Evolutionary conservation across 2,797 vertebrate species (phyloP).

Genomic region (Danio tinwini): DNA sequence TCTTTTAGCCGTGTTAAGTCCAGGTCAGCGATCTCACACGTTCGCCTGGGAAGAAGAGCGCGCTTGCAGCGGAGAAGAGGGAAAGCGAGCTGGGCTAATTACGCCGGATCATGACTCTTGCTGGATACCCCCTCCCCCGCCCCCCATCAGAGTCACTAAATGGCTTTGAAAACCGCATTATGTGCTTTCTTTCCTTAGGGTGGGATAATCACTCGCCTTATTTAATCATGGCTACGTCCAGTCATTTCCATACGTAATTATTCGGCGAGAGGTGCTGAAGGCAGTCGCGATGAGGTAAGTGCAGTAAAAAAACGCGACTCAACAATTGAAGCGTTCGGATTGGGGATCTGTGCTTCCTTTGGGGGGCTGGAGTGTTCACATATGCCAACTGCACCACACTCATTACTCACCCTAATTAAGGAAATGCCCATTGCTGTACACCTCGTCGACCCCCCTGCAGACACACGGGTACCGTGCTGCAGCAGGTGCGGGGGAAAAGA

Average conservation of each 20-base stretch:
- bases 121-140: slow-evolving; percentile 62
- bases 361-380: slow-evolving; percentile 67
- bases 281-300: slow-evolving; percentile 73
- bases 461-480: slow-evolving; percentile 25
- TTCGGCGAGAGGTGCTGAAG: slow-evolving; percentile 68
- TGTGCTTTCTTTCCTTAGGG: slow-evolving; percentile 76
- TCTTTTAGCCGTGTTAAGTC: slow-evolving; percentile 76
- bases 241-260: slow-evolving; percentile 82
- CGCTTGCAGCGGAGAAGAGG: slow-evolving; percentile 59
- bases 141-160: slow-evolving; percentile 62
- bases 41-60: slow-evolving; percentile 61
- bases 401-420: slow-evolving; percentile 82
- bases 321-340: slow-evolving; percentile 74
- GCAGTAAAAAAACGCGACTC: slow-evolving; percentile 74
- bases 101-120: slow-evolving; percentile 79
- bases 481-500: slow-evolving; percentile 3
- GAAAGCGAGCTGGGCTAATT: slow-evolving; percentile 71
- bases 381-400: slow-evolving; percentile 74
- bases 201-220: slow-evolving; percentile 77
- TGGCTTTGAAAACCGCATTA: slow-evolving; percentile 73
- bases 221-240: slow-evolving; percentile 80
- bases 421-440: slow-evolving; percentile 70
- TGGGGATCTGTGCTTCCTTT: slow-evolving; percentile 73
- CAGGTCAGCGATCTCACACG: slow-evolving; percentile 73
- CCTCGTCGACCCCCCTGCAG: slow-evolving; percentile 5